Conservation (phyloP, 2,113 vertebrate genomes). For the Bufo bufo region DNA sequence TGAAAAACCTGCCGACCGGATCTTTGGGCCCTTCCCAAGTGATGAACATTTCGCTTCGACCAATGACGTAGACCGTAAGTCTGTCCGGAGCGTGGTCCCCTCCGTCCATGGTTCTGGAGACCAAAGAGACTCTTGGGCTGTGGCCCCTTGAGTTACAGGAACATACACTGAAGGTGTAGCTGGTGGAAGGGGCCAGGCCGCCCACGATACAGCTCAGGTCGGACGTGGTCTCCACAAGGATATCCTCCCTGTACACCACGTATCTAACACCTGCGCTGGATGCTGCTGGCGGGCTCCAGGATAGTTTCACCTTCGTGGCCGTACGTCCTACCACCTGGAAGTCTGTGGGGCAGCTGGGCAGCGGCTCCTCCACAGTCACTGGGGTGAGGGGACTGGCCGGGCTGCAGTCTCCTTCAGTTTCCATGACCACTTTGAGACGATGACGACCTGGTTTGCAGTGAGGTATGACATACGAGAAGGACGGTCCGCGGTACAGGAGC, state of each 20-base stretch:
- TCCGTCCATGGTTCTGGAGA: slow-evolving; percentile 56
- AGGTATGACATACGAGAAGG: slow-evolving; percentile 56
- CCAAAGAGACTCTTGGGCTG: slow-evolving; percentile 33
- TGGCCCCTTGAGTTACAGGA: slow-evolving; percentile 51
- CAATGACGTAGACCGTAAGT: slow-evolving; percentile 62
- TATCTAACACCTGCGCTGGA: slow-evolving; percentile 52
- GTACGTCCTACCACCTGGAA: slow-evolving; percentile 63
- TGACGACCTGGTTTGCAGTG: slow-evolving; percentile 44
- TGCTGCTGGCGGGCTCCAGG: slow-evolving; percentile 61
- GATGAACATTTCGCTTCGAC: slow-evolving; percentile 65
- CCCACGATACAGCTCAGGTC: slow-evolving; percentile 61
- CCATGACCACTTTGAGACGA: slow-evolving; percentile 58
- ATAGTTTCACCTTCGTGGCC: slow-evolving; percentile 61
- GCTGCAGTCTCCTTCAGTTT: slow-evolving; percentile 62
- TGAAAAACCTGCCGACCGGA: slow-evolving; percentile 64
- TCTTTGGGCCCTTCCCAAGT: slow-evolving; percentile 62
- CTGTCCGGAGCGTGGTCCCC: slow-evolving; percentile 63
- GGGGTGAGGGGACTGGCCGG: slow-evolving; percentile 59
- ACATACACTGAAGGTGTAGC: slow-evolving; percentile 60
- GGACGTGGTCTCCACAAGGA: slow-evolving; percentile 59
- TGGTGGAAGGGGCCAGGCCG: slow-evolving; percentile 58
- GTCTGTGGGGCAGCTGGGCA: slow-evolving; percentile 56
- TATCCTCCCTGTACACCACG: slow-evolving; percentile 56
- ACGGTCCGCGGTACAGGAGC: slow-evolving; percentile 61
- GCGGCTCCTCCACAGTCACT: slow-evolving; percentile 47